phyloP scores from a whole-genome alignment of 2,888 invertebrate genomes.

The Strigamia transsilvanica region DNA sequence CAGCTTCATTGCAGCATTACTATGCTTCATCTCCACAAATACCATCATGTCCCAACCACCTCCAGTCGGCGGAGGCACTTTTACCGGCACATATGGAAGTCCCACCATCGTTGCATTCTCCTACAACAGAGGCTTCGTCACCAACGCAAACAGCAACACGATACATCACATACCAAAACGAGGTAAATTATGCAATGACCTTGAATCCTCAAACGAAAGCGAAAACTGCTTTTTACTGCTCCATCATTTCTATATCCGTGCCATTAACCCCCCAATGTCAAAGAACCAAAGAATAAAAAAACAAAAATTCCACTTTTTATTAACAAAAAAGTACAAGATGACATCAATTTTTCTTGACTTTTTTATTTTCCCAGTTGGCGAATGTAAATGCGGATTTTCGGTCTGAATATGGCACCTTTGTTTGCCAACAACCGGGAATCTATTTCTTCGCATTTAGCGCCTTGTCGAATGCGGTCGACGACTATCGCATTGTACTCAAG shows the following conservation, averaged over 20 bases:
- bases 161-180: conserved; percentile 52
- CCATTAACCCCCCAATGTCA: conserved; percentile 17
- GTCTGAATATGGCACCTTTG: conserved; percentile 55
- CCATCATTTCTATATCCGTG: conserved; percentile 22
- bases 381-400: conserved; percentile 55
- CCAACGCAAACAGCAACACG: conserved; percentile 49
- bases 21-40: neutral
- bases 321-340: neutral
- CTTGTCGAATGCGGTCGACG: conserved; percentile 53
- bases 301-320: neutral
- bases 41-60: conserved; percentile 42
- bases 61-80: neutral
- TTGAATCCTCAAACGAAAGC: neutral
- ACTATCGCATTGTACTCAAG: conserved; percentile 55
- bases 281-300: conserved; percentile 8
- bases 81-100: neutral
- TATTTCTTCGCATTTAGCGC: conserved; percentile 55
- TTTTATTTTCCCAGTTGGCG: conserved; percentile 54
- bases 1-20: neutral
- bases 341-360: neutral
- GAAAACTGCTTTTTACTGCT: neutral
- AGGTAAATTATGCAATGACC: conserved; percentile 44
- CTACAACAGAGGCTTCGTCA: conserved; percentile 53
- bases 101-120: conserved; percentile 48
- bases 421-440: conserved; percentile 53